Evolutionary conservation across 1,140 invertebrate species (phyloP), one percentile per base, ranked within the genome.

Genomic region (Homalodisca vitripennis): DNA sequence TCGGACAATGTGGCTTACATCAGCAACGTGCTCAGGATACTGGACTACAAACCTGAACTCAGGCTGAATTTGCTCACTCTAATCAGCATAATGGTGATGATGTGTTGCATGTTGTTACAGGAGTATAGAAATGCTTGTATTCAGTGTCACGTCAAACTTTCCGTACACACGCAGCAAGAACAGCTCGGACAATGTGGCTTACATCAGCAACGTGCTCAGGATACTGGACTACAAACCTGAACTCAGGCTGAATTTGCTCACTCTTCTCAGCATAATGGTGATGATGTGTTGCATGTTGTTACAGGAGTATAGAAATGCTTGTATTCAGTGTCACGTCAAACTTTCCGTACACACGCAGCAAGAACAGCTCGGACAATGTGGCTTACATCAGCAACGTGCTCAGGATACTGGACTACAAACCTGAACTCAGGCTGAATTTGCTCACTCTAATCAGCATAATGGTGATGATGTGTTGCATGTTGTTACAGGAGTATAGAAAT

Each of bases 191-290:
- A 72, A 74, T 20, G 57, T 48, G 12, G 32, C 63, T 26, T 75
- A 69, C 62, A 14, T 72, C 20, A 70, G 68, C 57, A 75, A 75
- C 73, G 74, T 73, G 22, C 69, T 77, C 74, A 79, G 83, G 77
- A 80, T 92, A 34, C 75, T 85, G 14, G 78, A 85, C 26, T 91
- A 92, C 76, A 82, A 87, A 66, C 86, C 88, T 31, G 77, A 80
- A 20, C 78, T 87, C 48, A 79, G 84, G 67, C 78, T 80, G 64
- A 80, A 86, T 22, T 82, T 92, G 57, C 75, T 92, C 14, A 80
- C 83, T 71, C 78, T 91, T 70, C 83, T 92, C 66, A 83, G 91
- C 74, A 84, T 87, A 66, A 89, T 86, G 86, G 90, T 75, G 3
- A 51, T 41, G 34, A 41, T 41, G 34, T 41, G 34, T 41, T 41